Evolutionary conservation across 1,140 invertebrate species (phyloP), one percentile per base, ranked within the genome.

Genomic region (Caerostris darwini): DNA sequence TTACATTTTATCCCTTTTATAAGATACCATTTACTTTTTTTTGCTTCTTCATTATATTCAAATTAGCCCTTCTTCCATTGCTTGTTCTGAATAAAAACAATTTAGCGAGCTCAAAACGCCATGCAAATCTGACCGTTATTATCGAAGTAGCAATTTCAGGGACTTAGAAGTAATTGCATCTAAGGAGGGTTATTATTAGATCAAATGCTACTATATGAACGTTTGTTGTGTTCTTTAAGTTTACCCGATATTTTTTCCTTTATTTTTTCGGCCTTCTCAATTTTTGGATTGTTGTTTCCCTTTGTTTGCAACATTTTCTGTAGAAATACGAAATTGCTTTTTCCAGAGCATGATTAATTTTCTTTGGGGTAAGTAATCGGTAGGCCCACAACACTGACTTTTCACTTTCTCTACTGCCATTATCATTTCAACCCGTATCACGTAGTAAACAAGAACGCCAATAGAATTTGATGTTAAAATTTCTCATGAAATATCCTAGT

Each of bases 121-220:
- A 54, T 56, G 53, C 82, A 83, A 83, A 83, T 83, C 82, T 58
- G 82, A 83, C 82, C 54, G 54, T 83, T 83, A 83, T 83, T 83
- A 83, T 58, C 82, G n/a, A 17, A 83, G 82, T 58, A 58, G 82
- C 54, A 83, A 83, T 83, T 83, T 58, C 82, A 19, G 54, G 54
- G 82, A 83, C 82, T 83, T 57, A 8, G 82, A 83, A 14, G 71
- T 77, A 83, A 83, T 83, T 83, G 82, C 82, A 19, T 58, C 50
- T 10, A 77, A 34, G 69, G 69, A 77, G 81, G 82, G 34, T 14
- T 58, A 83, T 83, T 83, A 83, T 83, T 83, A 83, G 82, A 83
- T 83, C 82, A 83, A 83, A 83, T 58, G 82, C 82, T 83, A 56
- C 82, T 77, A 77, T 77, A 77, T 77, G 71, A 77, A 77, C 34